Conservation (phyloP, 2,113 vertebrate species). For the Gymnocephalus cernua region DNA sequence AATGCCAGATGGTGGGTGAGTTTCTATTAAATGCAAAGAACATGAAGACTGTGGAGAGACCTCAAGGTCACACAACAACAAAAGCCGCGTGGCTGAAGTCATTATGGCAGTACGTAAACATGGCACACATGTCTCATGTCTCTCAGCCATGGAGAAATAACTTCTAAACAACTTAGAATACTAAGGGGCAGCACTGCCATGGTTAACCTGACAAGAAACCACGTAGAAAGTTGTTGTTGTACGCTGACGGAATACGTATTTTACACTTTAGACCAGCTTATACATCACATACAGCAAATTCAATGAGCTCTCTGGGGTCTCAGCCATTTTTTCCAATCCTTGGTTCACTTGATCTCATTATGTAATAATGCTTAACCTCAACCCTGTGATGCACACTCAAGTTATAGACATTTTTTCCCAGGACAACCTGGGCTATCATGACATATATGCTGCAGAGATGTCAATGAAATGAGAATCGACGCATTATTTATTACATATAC, state of each 20-base stretch:
- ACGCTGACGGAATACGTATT: background rate
- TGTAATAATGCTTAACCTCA: no score
- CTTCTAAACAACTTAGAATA: background rate
- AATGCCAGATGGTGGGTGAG: background rate
- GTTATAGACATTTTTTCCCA: no score
- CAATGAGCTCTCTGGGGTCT: background rate
- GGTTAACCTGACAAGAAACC: background rate
- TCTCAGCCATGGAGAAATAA: background rate
- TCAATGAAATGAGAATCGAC: no score
- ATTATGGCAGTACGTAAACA: background rate
- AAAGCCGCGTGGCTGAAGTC: background rate
- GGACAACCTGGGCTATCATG: no score
- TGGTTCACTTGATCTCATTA: no score
- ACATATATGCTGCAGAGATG: no score
- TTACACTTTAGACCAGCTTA: background rate
- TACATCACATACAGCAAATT: background rate
- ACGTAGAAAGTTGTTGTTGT: background rate
- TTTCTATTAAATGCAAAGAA: background rate
- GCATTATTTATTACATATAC: no score
- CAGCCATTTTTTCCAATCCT: no score
- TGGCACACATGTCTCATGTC: background rate
- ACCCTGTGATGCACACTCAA: no score
- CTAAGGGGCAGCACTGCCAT: background rate
- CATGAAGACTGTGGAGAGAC: background rate
- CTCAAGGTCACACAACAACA: background rate